These are phyloP conservation scores for Baryphthengus martii DNA, from an alignment of 2,113 vertebrate genomes.

Conservation along the genomic window DNA sequence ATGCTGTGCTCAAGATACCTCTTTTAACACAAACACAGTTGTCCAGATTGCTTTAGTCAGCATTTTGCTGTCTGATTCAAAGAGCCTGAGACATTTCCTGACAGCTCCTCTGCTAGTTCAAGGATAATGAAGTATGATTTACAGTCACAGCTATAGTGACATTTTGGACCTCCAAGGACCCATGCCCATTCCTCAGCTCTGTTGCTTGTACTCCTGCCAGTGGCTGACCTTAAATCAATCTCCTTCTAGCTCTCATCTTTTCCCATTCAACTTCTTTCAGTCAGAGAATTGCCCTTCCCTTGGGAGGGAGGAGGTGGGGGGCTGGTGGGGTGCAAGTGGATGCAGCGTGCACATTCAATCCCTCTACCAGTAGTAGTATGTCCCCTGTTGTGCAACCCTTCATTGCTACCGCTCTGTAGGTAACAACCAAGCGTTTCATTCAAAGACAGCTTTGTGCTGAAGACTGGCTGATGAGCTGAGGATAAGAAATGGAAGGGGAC, in stretches of 20 bases:
- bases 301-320: not conserved
- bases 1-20: not conserved
- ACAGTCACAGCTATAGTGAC: not conserved
- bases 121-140: not conserved
- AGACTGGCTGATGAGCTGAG: not conserved
- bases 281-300: not conserved
- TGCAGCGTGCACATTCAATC: accelerated
- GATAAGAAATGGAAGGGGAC: not conserved
- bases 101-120: not conserved
- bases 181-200: not conserved
- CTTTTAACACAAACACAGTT: not conserved
- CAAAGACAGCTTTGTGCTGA: not conserved
- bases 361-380: not conserved
- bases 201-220: not conserved
- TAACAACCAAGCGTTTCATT: not conserved
- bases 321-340: not conserved
- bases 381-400: not conserved
- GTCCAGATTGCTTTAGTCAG: not conserved
- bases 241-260: not conserved
- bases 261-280: not conserved
- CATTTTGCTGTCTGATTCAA: not conserved
- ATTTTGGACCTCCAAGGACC: not conserved
- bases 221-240: not conserved
- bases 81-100: not conserved
- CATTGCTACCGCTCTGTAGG: not conserved